Conservation (phyloP, 35 echinoderm and acorn worm genomes). For the Anneissia japonica region DNA sequence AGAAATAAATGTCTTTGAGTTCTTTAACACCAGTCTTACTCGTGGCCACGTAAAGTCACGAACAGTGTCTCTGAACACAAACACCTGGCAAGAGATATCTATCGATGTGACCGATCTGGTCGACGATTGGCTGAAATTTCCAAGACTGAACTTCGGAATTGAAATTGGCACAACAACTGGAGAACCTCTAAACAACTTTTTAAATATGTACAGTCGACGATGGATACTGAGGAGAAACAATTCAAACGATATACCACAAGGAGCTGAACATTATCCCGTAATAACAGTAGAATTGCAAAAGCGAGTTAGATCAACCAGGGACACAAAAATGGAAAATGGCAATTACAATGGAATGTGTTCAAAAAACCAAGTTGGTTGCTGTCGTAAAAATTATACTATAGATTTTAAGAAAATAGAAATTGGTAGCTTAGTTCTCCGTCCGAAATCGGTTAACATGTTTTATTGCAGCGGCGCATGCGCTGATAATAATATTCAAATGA, state of each 20-base stretch:
- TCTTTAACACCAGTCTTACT: not conserved
- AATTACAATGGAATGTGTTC: not conserved
- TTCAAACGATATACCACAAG: not conserved
- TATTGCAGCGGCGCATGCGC: not conserved
- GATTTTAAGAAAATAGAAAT: not conserved
- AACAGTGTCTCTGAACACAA: not conserved
- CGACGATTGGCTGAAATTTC: not conserved
- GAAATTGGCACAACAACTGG: not conserved
- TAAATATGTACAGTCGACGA: not conserved
- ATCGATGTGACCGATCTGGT: not conserved
- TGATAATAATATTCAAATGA: not conserved
- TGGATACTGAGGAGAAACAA: not conserved
- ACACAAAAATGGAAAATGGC: not conserved
- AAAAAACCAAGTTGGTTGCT: not conserved
- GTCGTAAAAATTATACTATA: not conserved
- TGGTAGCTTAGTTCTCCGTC: not conserved
- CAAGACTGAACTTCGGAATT: not conserved
- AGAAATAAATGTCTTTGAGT: not conserved
- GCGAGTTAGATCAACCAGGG: not conserved
- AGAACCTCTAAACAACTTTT: not conserved
- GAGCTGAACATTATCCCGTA: not conserved
- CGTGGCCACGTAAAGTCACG: not conserved
- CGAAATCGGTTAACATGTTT: not conserved
- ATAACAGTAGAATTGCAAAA: not conserved
- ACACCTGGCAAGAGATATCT: not conserved